Evolutionary conservation across 1,140 invertebrate species (phyloP), one percentile per base, ranked within the genome.

Genomic region (Steinernema feltiae): DNA sequence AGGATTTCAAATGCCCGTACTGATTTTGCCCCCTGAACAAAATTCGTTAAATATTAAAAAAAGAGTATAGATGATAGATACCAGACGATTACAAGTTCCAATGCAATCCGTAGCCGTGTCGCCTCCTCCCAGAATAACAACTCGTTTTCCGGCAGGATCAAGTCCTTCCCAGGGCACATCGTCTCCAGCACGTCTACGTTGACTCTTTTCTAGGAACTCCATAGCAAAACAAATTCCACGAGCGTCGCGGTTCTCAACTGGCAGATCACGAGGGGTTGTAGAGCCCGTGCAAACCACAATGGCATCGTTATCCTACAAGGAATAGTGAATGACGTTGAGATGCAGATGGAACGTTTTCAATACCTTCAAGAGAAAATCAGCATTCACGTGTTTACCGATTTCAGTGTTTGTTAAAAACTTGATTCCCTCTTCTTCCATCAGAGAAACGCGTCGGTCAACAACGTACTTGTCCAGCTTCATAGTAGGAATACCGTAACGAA

Each of bases 31-130:
- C 95, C 94, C 89, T 92, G 77, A 32, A 83, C 70, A 2, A 29
- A 24, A 72, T 73, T 2, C 15, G 15, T 72, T 30, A 73, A 35
- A 80, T 75, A 46, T 48, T 48, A 18, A 1, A 32, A 31, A 76
- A 31, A 70, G 69, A 48, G 35, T 41, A 2, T 32, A 18, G 7
- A 72, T 48, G n/a, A n/a, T 21, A 18, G 24, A 3, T 81, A 91
- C 91, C 87, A 98, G 94, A 83, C 97, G 90, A 17, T 98, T 89
- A 1, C 95, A 95, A 0, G 97, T 99, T 46, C 93, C 97, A 87
- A 99, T 98, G 85, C 97, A 99, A 90, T 99, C 97, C 88, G 94
- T 96, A 0, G 97, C 97, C n/a, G 97, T 99, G 87, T 99, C 97
- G 30, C 97, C 97, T 17, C 97, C 97, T 27, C 97, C 97, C 82